Conservation (phyloP, 2,113 vertebrate species). For the Trogon melanurus region DNA sequence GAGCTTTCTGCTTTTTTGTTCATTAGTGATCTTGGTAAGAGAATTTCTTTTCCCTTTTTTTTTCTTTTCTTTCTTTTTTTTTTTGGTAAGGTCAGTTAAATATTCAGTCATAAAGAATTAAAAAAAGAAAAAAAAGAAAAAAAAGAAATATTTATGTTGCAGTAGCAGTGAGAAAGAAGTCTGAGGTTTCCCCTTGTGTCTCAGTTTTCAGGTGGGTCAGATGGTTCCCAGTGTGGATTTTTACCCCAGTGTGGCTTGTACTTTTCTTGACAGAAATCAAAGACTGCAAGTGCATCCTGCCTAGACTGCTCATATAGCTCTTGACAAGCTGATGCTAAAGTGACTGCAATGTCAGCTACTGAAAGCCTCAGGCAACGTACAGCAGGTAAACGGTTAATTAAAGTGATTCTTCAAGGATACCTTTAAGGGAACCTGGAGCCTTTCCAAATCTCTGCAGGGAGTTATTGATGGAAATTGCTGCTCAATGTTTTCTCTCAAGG, state of each 20-base stretch:
- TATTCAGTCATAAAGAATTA: not conserved
- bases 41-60: not conserved
- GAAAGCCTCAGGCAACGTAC: slow-evolving; percentile 41
- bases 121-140: not conserved
- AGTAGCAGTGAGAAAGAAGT: not conserved
- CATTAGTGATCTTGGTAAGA: slow-evolving; percentile 19
- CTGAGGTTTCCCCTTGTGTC: not conserved
- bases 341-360: slow-evolving; percentile 32
- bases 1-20: slow-evolving; percentile 48
- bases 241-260: not conserved
- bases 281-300: slow-evolving; percentile 1
- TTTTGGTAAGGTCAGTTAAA: slow-evolving; percentile 36
- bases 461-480: slow-evolving; percentile 49
- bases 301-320: not conserved
- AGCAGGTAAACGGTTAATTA: slow-evolving; percentile 64
- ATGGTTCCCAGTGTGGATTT: not conserved
- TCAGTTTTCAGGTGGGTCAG: not conserved
- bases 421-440: slow-evolving; percentile 15
- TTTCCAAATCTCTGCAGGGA: slow-evolving; percentile 10
- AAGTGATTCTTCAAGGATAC: slow-evolving; percentile 54
- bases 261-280: slow-evolving; percentile 28
- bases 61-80: not conserved
- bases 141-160: not conserved
- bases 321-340: slow-evolving; percentile 44
- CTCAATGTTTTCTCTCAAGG: slow-evolving; percentile 1